Conservation (phyloP, 2,888 invertebrate species). For the Asteroscopus sphinx region DNA sequence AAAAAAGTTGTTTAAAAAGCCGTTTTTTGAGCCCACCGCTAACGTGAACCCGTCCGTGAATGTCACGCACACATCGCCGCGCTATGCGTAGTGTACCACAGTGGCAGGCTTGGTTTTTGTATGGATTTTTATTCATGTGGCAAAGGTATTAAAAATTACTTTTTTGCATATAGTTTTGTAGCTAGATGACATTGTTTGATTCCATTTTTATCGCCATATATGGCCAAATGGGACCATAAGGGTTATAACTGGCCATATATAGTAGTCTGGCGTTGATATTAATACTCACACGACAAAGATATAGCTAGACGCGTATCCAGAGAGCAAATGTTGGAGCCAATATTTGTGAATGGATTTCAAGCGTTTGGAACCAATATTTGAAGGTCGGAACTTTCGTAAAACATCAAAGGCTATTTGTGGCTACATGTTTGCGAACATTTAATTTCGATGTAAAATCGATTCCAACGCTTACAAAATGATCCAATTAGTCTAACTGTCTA, state of each 20-base stretch:
- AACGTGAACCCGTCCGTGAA: no score
- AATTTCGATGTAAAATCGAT: not conserved
- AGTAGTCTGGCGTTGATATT: slow-evolving; percentile 18
- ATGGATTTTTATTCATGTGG: no score
- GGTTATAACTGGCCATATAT: no score
- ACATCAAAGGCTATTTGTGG: slow-evolving; percentile 1
- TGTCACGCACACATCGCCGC: no score
- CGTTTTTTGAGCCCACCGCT: no score
- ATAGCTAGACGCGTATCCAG: not conserved
- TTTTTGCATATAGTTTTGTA: slow-evolving; percentile 34
- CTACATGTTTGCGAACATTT: not conserved
- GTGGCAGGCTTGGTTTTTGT: no score
- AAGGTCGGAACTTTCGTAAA: not conserved
- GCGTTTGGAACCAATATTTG: not conserved
- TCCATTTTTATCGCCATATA: slow-evolving; percentile 15
- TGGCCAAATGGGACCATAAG: slow-evolving; percentile 6
- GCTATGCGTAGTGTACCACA: no score
- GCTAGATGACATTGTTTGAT: slow-evolving; percentile 34
- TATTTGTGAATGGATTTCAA: slow-evolving; percentile 2
- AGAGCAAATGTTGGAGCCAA: slow-evolving; percentile 19
- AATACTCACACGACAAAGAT: slow-evolving; percentile 28
- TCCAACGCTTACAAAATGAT: no score
- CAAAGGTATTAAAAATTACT: slow-evolving; percentile 6
- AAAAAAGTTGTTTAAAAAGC: no score
- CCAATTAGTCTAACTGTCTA: no score